A percentile compares a stretch with the other conserved stretches of the same genome.
Evolutionary conservation across 30 jellyfish, hydroid and myxozoan species (phyloP).

Genomic region (Mastigias papua): DNA sequence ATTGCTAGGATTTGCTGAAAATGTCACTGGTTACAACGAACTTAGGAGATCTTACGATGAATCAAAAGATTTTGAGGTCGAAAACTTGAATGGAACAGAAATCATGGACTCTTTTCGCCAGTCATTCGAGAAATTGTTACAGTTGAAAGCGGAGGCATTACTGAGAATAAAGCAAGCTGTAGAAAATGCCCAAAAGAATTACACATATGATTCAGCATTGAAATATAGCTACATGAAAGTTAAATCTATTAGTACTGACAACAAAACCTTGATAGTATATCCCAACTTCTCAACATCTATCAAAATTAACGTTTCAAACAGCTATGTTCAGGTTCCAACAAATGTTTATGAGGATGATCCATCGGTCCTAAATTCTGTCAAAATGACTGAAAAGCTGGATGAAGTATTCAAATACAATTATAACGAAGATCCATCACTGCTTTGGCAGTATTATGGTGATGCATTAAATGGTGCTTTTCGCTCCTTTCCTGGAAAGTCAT

Average conservation of each 20-base stretch:
- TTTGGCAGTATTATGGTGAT: conserved; percentile 88
- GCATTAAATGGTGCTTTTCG: conserved; percentile 85
- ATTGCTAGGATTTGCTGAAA: conserved; percentile 25
- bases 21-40: conserved; percentile 52
- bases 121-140: conserved; percentile 35
- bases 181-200: conserved; percentile 16
- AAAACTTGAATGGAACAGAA: conserved; percentile 55
- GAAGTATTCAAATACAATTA: conserved; percentile 64
- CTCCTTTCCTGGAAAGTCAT: conserved; percentile 81
- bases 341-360: conserved; percentile 73
- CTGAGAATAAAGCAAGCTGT: conserved; percentile 25
- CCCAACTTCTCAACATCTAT: conserved; percentile 63
- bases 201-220: background rate
- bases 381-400: conserved; percentile 76
- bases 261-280: conserved; percentile 23
- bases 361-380: conserved; percentile 61
- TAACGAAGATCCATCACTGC: conserved; percentile 51
- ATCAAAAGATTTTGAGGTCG: conserved; percentile 10
- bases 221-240: conserved; percentile 38
- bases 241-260: conserved; percentile 41
- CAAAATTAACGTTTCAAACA: conserved; percentile 59
- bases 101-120: conserved; percentile 25
- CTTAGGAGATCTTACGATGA: conserved; percentile 14
- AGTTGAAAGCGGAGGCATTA: conserved; percentile 49
- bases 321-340: conserved; percentile 94